Conservation (phyloP, 2,797 vertebrate species). For the Acestrorhynchus altus region DNA sequence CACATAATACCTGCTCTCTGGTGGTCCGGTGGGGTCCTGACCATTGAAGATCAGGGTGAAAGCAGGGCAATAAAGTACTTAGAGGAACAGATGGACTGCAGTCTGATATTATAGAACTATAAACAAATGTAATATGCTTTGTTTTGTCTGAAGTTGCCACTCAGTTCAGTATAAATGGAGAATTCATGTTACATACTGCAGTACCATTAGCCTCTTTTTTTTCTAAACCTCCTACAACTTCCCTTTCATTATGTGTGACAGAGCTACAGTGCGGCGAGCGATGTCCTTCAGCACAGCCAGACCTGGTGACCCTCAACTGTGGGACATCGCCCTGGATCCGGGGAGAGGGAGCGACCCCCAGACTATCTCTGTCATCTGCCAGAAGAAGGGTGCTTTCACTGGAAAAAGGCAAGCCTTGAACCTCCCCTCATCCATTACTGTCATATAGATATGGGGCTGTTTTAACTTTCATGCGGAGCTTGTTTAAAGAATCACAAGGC, state of each 20-base stretch:
- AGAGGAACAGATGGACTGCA: too few species aligned
- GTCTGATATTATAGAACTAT: too few species aligned
- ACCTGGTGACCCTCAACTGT: slow-evolving; percentile 74
- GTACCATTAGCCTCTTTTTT: neutral
- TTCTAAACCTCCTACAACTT: neutral
- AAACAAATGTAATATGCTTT: neutral
- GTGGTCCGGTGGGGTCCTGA: too few species aligned
- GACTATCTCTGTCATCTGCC: slow-evolving; percentile 74
- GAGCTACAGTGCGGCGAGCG: slow-evolving; percentile 70
- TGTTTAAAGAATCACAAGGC: neutral
- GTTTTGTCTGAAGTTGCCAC: neutral
- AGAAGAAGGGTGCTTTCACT: slow-evolving; percentile 68
- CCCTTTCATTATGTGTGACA: slow-evolving; percentile 52
- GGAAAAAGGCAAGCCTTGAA: slow-evolving; percentile 75
- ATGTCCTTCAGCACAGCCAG: slow-evolving; percentile 75
- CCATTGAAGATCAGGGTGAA: too few species aligned
- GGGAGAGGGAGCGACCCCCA: slow-evolving; percentile 65
- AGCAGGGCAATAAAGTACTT: too few species aligned
- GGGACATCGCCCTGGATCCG: slow-evolving; percentile 74
- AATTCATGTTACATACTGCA: too few species aligned
- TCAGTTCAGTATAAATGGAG: neutral
- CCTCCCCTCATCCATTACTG: neutral
- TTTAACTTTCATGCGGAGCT: slow-evolving; percentile 26
- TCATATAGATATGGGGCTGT: neutral
- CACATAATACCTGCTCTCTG: too few species aligned